These are phyloP conservation scores for Uropsilus gracilis DNA, from an alignment of 2,113 vertebrate species.

Conservation along the genomic window DNA sequence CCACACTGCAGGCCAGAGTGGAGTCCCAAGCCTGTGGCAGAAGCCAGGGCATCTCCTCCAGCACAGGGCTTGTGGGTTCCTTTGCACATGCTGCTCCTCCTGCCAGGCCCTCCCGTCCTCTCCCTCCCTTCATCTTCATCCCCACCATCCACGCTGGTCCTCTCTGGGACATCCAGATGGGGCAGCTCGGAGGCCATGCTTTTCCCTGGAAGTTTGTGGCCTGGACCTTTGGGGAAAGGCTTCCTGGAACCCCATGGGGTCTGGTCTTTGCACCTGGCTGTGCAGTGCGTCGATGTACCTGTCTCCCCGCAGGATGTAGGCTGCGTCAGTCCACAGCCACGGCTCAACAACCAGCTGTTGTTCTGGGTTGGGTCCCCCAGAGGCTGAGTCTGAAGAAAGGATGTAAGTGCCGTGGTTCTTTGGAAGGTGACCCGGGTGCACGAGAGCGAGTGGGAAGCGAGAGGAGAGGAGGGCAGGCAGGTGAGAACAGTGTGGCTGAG, in stretches of 20 bases:
- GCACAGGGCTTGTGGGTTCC: neutral
- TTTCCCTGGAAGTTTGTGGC: neutral
- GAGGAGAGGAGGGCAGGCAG: no score
- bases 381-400: neutral
- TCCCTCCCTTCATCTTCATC: neutral
- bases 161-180: neutral
- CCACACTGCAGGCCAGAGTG: neutral
- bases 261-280: neutral
- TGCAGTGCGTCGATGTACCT: accelerated
- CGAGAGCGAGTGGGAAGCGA: no score
- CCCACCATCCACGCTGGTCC: accelerated
- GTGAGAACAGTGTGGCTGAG: neutral
- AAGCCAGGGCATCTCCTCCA: neutral
- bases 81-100: accelerated
- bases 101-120: accelerated
- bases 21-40: neutral
- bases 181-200: neutral
- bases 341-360: no score
- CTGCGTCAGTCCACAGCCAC: accelerated
- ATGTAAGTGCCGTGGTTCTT: neutral
- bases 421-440: neutral
- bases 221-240: accelerated
- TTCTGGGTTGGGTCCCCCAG: neutral
- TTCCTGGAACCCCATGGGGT: accelerated
- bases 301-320: neutral